Evolutionary conservation across 92 coral and sea anemone genomes (phyloP), one percentile per base, ranked within the genome.

Genomic region (Phenganax marumi): DNA sequence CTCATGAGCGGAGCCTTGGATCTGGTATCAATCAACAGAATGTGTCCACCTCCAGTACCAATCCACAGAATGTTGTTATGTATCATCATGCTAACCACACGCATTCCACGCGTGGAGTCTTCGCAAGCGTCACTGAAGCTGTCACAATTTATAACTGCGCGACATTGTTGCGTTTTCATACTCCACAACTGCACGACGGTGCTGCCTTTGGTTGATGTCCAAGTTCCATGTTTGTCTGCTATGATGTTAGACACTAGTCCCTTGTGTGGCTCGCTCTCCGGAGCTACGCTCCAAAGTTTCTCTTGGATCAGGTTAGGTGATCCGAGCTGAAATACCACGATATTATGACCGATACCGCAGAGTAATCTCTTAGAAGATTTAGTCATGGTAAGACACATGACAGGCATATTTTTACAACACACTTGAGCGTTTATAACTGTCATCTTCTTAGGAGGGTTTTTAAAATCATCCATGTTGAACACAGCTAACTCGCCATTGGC

Each of bases 21-120:
- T 43, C 83, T 50, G 13, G 97, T 87, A 46, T 94, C 93, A 16
- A 96, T 71, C 19, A 92, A 90, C 25, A 96, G 87, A 72, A 96
- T 90, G 74, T 92, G 96, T 64, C 99, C 99, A 14, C 90, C 79
- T 7, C 99, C 97, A 55, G 93, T 92, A 21, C 99, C 99, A 4
- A 96, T 87, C 99, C 99, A 96, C 22, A 96, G 77, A 68, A 84
- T 87, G 16, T 71, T 81, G 24, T 78, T 89, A 52, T 87, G 91
- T 52, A 91, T 88, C 85, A 96, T 90, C 49, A 86, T 73, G 73
- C 99, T 90, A 26, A 96, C 85, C 14, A 96, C 90, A 58, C 99
- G 97, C 71, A 90, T 60, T 46, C 81, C 93, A 64, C 88, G 97
- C 73, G 83, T 6, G 61, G 91, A 56, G 25, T 87, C 87, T 51